phyloP scores from a whole-genome alignment of 2,113 vertebrate species.

The Melanerpes formicivorus region DNA sequence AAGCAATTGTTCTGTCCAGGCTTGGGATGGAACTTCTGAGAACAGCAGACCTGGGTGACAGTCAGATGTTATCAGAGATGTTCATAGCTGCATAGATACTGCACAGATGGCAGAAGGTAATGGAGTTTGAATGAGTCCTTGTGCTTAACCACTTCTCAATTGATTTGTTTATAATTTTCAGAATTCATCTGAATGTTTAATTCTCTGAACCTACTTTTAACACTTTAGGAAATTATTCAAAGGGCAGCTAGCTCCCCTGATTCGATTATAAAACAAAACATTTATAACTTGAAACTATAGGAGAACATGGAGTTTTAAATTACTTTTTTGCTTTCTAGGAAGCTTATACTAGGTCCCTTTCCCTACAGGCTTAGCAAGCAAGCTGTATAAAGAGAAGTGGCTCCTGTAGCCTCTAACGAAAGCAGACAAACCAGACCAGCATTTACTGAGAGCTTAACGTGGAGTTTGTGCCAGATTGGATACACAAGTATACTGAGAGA shows the following conservation, averaged over 20 bases:
- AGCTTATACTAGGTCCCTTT: neutral
- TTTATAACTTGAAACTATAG: neutral
- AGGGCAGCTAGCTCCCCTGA: neutral
- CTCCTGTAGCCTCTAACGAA: neutral
- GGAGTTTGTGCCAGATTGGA: neutral
- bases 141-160: slow-evolving; percentile 1
- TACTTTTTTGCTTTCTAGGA: slow-evolving; percentile 7
- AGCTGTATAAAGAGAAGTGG: slow-evolving; percentile 1
- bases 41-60: neutral
- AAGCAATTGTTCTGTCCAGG: neutral
- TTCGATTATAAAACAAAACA: neutral
- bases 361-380: neutral
- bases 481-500: neutral
- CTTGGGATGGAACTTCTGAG: neutral
- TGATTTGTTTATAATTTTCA: slow-evolving; percentile 16
- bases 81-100: neutral
- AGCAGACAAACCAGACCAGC: neutral
- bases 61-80: neutral
- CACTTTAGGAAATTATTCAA: neutral
- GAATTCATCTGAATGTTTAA: slow-evolving; percentile 12
- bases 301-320: neutral
- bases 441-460: slow-evolving; percentile 15
- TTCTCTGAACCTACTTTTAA: slow-evolving; percentile 13
- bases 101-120: neutral
- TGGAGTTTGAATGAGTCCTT: neutral